These are phyloP conservation scores for Amblyteles armatorius DNA, from an alignment of 2,888 invertebrate genomes.

Conservation along the genomic window DNA sequence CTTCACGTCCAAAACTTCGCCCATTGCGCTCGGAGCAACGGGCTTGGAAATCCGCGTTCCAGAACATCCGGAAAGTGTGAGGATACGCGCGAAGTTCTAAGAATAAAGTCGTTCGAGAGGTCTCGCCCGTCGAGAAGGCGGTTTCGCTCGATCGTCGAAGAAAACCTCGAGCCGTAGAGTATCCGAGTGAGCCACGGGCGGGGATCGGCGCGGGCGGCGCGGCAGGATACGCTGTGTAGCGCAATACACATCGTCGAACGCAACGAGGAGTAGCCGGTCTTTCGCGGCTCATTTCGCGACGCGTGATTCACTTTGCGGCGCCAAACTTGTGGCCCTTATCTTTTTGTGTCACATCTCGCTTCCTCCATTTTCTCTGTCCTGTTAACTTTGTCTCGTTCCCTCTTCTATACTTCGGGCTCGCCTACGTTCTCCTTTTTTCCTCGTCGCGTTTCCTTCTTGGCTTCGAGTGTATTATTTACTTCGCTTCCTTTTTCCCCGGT, in stretches of 20 bases:
- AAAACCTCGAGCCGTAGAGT: background rate
- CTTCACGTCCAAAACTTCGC: background rate
- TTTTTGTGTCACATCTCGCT: conserved; percentile 71
- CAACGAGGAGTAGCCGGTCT: conserved; percentile 51
- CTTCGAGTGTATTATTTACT: background rate
- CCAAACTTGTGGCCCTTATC: conserved; percentile 73
- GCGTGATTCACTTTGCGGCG: conserved; percentile 77
- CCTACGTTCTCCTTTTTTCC: conserved; percentile 47
- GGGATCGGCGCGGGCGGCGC: background rate
- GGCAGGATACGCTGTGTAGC: background rate
- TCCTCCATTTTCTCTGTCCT: conserved; percentile 53
- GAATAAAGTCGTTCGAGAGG: conserved; percentile 44
- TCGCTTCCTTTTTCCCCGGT: background rate
- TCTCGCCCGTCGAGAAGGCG: background rate
- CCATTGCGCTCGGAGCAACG: background rate
- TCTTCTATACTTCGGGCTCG: conserved; percentile 5
- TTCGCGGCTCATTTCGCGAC: conserved; percentile 75
- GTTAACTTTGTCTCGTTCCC: conserved; percentile 26
- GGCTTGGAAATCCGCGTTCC: conserved; percentile 23
- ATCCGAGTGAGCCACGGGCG: background rate
- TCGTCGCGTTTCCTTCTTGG: conserved; percentile 49
- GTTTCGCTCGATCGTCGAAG: conserved; percentile 34
- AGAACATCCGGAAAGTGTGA: conserved; percentile 36
- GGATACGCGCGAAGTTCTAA: conserved; percentile 20
- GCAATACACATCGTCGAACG: conserved; percentile 28